A percentile compares a stretch with the other conserved stretches of the same genome.
Evolutionary conservation across 2,113 vertebrate species (phyloP).

Genomic region (Apodemus sylvaticus): DNA sequence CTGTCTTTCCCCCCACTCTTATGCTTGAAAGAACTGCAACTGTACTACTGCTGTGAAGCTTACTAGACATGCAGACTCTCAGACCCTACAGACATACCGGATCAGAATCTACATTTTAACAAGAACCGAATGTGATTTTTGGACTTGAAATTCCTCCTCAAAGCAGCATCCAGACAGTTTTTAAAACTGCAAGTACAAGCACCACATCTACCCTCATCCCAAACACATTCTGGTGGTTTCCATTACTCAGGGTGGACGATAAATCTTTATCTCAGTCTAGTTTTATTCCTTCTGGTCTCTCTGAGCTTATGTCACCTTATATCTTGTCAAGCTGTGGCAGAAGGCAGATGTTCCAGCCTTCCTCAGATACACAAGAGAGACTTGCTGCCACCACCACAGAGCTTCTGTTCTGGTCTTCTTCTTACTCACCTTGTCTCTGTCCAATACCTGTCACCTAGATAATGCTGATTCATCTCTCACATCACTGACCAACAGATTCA

Average conservation of each 20-base stretch:
- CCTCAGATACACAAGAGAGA: accelerated
- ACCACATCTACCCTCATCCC: background rate
- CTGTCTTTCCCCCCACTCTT: background rate
- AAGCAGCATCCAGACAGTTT: background rate
- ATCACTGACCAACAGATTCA: background rate
- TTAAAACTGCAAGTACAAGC: background rate
- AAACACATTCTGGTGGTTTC: background rate
- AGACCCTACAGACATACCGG: background rate
- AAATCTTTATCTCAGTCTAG: background rate
- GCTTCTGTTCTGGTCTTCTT: background rate
- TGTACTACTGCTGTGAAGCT: background rate
- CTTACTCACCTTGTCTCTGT: background rate
- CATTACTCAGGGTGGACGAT: background rate
- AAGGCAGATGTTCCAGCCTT: background rate
- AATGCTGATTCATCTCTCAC: background rate
- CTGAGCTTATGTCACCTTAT: background rate
- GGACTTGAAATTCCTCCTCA: background rate
- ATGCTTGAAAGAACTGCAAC: background rate
- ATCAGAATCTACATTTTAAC: background rate
- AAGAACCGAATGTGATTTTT: background rate
- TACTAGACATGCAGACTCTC: background rate
- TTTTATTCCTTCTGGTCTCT: background rate
- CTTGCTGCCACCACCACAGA: background rate
- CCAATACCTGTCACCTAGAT: background rate
- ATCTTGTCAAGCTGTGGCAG: background rate